Conservation (phyloP, 2,888 invertebrate genomes). For the Cyclophora albipunctata region DNA sequence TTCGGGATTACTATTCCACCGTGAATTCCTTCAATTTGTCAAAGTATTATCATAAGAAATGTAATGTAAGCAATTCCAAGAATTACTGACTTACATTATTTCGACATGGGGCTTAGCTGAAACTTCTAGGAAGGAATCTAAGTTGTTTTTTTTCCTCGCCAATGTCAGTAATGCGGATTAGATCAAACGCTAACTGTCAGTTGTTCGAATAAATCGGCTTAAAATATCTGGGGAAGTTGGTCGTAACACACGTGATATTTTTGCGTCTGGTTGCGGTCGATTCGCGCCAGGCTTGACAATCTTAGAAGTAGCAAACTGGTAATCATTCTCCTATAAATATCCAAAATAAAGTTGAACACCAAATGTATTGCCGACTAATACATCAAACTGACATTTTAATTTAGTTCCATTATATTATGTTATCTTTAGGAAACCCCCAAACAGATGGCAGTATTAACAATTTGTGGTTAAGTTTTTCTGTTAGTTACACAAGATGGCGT, state of each 20-base stretch:
- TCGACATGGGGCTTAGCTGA: slow-evolving; percentile 9
- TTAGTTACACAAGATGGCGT: too few species aligned
- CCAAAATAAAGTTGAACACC: too few species aligned
- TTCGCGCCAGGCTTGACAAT: too few species aligned
- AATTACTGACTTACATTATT: slow-evolving; percentile 15
- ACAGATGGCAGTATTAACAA: too few species aligned
- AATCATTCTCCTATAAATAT: too few species aligned
- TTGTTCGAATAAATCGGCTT: slow-evolving; percentile 6
- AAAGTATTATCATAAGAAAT: slow-evolving; percentile 22
- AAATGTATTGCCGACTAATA: too few species aligned
- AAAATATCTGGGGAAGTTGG: slow-evolving; percentile 1
- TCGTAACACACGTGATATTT: slow-evolving; percentile 12
- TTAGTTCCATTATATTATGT: too few species aligned
- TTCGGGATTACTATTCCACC: slow-evolving; percentile 23
- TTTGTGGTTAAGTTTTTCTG: too few species aligned
- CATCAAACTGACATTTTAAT: too few species aligned
- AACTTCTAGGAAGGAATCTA: slow-evolving; percentile 8
- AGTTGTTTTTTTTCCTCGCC: slow-evolving; percentile 5
- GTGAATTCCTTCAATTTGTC: slow-evolving; percentile 21
- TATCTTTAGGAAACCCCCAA: too few species aligned
- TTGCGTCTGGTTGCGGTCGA: slow-evolving; percentile 13
- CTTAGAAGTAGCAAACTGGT: too few species aligned
- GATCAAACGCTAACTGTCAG: slow-evolving; percentile 6
- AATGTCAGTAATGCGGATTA: slow-evolving; percentile 8
- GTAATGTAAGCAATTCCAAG: slow-evolving; percentile 20